Base-by-base conservation (phyloP, 2,797 vertebrate genomes). In the Garrulus glandarius region DNA sequence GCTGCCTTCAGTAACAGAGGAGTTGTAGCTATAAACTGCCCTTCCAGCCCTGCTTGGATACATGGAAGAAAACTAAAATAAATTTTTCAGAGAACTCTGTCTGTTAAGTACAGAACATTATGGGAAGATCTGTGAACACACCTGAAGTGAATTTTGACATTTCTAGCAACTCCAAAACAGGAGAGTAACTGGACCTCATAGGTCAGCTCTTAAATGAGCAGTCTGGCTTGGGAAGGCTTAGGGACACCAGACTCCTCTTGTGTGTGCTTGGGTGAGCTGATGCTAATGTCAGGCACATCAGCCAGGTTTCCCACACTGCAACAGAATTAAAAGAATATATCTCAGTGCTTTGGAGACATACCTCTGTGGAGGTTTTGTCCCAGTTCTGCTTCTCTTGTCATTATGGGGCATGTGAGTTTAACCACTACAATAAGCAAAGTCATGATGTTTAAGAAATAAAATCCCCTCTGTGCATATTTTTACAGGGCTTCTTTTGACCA, bases 221-320 rank as follows among this genome's bases (percentile, higher is more conserved):
- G 13, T 32, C 37, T 47, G 84, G 34, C 39, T 72, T 70, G 52
- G 44, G 37, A 49, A 89, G 9, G 53, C 49, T 85, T 72, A 61
- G 52, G 18, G 41, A 74, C 65, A 61, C 14, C 37, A 49, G 0
- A 4, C 13, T 82, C 10, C 61, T 69, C n/a, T 24, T 55, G 7
- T n/a, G 37, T 60, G 18, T 50, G 14, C n/a, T 68, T 1, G 2
- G 7, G 19, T 76, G 34, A 79, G 18, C 24, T 1, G 3, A 10
- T 15, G 6, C 46, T 34, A 39, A 50, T 0, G 0, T 43, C 30
- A 26, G 1, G 2, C 14, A 23, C 36, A 34, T 52, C 67, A 86
- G 21, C 36, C 67, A 61, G 46, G 22, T 79, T 80, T 92, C 43
- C n/a, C 30, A 39, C 34, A 6, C 59, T 44, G 8, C 18, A 76